Evolutionary conservation across 2,888 invertebrate genomes (phyloP), one percentile per base, ranked within the genome.

Genomic region (Scaptomyza caliginosa): DNA sequence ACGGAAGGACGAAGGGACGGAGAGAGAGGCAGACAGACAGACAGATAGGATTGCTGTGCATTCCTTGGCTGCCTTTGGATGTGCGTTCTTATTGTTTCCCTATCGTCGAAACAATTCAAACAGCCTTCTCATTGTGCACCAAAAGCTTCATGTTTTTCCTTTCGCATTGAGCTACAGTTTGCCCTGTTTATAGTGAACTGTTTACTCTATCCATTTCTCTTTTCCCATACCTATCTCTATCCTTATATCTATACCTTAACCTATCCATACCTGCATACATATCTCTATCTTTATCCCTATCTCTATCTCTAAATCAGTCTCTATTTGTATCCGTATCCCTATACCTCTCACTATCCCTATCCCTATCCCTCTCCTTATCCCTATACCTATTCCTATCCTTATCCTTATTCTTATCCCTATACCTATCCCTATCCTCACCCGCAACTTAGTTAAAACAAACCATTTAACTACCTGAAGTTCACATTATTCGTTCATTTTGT

Each of bases 41-140:
- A 66, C 67, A 65, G 46, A 39, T 55, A 48, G 83, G 77, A 84
- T 70, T 73, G 71, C 71, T 66, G 62, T 62, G 80, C 67, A 80
- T 84, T 86, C 80, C 80, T 70, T 67, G 60, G 65, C 62, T 71
- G 58, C 57, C 71, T 59, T 49, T 49, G 56, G 52, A 60, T 70
- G 71, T 54, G 58, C 66, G 67, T 63, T 67, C 66, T 67, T 74
- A 82, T 82, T 79, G 82, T 79, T 79, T 79, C 65, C 67, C 74
- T 60, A 74, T 67, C 54, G 56, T 66, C 71, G 54, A 71, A 71
- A 71, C 73, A 71, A 67, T 72, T 72, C 71, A 23, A 43, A 62
- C 43, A 58, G 67, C 39, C 66, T 52, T 51, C 40, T 38, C 16
- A 16, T 34, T 34, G 32, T 55, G 60, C 46, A 54, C 52, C 50